phyloP scores from a whole-genome alignment of 2,113 vertebrate species.

The Tamias sibiricus region DNA sequence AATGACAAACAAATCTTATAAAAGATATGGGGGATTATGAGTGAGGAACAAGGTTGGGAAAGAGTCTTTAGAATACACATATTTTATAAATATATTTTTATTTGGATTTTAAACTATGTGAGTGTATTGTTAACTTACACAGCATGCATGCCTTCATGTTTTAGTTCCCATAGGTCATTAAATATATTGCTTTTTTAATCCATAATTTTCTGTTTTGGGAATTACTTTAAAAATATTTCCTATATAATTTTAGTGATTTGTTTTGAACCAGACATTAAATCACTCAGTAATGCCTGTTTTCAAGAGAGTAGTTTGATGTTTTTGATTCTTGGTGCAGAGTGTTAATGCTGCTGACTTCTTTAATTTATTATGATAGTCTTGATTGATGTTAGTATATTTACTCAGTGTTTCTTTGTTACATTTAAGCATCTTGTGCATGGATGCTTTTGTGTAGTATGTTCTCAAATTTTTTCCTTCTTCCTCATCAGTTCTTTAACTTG shows the following conservation, averaged over 20 bases:
- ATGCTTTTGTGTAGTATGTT: neutral
- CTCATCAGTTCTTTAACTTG: neutral
- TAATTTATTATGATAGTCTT: neutral
- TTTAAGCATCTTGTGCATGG: neutral
- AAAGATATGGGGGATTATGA: neutral
- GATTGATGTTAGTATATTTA: neutral
- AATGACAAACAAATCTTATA: neutral
- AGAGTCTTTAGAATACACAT: neutral
- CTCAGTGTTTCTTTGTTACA: neutral
- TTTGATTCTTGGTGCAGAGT: neutral
- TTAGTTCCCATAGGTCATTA: no score
- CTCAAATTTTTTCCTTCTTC: neutral
- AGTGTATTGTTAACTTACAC: neutral
- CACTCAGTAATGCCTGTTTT: neutral
- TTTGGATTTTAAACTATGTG: neutral
- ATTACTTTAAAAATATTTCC: neutral
- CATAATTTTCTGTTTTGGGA: neutral
- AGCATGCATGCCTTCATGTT: neutral
- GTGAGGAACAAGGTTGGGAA: neutral
- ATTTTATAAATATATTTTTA: neutral
- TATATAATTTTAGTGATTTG: neutral
- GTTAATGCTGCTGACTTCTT: neutral
- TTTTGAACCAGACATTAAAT: neutral
- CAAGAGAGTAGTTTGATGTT: neutral
- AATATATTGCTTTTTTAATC: neutral